Evolutionary conservation across 2,888 invertebrate genomes (phyloP), one percentile per base, ranked within the genome.

Genomic region (Germaria angustata): DNA sequence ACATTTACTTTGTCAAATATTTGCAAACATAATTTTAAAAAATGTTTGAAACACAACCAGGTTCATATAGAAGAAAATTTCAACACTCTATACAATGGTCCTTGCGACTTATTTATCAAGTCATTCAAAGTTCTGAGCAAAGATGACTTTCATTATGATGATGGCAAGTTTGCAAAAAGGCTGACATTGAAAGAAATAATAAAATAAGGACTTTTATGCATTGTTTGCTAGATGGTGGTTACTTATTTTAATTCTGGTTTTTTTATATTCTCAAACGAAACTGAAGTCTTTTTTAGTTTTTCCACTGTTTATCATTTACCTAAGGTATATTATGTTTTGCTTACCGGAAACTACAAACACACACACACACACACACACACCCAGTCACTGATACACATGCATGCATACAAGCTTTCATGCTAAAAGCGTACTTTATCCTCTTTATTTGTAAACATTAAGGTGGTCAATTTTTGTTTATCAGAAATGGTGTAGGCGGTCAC

Each of bases 171-270:
- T 49, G 24, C n/a, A 2, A 32, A 55, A 41, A 46, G 13, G 22
- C 8, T 2, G 39, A 46, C 9, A 24, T 44, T 8, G 15, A 0
- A 75, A 57, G 24, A 15, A 15, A 28, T n/a, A 24, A 32, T 2
- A 72, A 24, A 63, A 20, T 49, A 79, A 49, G 20, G 32, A 9
- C 28, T 57, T 71, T 65, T 63, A 59, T 72, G 34, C 7, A 73
- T 59, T 78, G 81, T 81, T 82, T 82, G 69, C 53, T 51, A 36
- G 17, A 39, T 53, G 24, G n/a, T 41, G 65, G 71, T 61, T 75
- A 79, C 69, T 78, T 69, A 78, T 78, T 78, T 78, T 65, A 79
- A 69, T 75, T 65, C 75, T 75, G 75, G 46, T 53, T 11, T 53
- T 79, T 69, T 65, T 39, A 1, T 24, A 13, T 41, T 39, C 41